Base-by-base conservation (phyloP, 1,140 invertebrate genomes). In the Conus ventricosus region DNA sequence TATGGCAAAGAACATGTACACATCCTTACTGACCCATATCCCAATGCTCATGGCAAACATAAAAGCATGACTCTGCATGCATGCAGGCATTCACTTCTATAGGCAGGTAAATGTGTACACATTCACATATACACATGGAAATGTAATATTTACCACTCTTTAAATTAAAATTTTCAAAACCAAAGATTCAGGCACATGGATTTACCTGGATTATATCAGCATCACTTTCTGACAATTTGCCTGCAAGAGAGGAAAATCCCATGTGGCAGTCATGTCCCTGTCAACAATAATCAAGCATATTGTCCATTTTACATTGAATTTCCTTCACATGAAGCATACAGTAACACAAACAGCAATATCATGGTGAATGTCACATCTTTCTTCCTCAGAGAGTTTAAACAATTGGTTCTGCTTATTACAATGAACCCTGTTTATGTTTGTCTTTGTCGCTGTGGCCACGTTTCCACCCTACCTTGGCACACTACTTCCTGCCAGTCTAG, bases 211-310 rank as follows among this genome's bases (percentile, higher is more conserved):
- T 54, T 55, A 87, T 78, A 55, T 87, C 85, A 25, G 71, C 85
- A 78, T 87, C 85, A 25, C 25, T 78, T 25, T 78, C 85, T 20
- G 75, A 54, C 3, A 20, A n/a, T 20, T 76, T 13, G 17, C 55
- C 51, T 2, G 23, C 60, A 51, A 85, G 20, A 85, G 20, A 10
- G 51, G 60, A 55, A 67, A 78, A 10, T 13, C 54, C 80, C 84
- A 11, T 51, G 23, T 75, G 80, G 39, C 76, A 90, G 82, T 75
- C 85, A 15, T 87, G 80, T 6, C 85, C 85, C 85, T 87, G 53
- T 25, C 51, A 67, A 78, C 55, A 75, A 76, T 20, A 4, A 67
- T 85, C 23, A 20, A 85, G 6, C 13, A 25, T 54, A 71, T 1
- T 71, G 17, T 71, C 6, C 67, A 60, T 60, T 0, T 2, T 20